phyloP scores from a whole-genome alignment of 2,797 vertebrate genomes.

The Miichthys miiuy region DNA sequence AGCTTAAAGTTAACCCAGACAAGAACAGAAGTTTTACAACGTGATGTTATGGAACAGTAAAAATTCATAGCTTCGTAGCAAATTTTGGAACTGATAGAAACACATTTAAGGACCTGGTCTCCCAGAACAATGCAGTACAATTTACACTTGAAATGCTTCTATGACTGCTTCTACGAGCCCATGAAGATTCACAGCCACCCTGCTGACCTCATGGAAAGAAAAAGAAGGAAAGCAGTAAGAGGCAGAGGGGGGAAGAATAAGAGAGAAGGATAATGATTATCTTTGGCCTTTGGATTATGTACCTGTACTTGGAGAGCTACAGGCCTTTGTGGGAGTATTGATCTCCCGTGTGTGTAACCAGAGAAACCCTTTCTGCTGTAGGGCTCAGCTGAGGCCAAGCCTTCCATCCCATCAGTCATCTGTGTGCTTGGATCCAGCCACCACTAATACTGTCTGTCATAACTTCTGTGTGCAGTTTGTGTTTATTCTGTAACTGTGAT shows the following conservation, averaged over 20 bases:
- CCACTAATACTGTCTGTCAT: constrained; percentile 72
- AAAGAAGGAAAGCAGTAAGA: constrained; percentile 23
- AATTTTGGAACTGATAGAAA: constrained; percentile 61
- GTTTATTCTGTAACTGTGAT: constrained; percentile 70
- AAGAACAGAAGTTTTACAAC: constrained; percentile 54
- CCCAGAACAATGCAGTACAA: constrained; percentile 40
- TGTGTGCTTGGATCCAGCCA: constrained; percentile 61
- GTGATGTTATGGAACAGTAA: constrained; percentile 54
- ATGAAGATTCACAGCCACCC: constrained; percentile 39
- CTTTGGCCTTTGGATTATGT: constrained; percentile 72
- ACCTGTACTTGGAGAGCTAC: constrained; percentile 71
- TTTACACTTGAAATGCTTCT: constrained; percentile 36
- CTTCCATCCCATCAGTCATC: constrained; percentile 73
- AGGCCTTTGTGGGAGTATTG: constrained; percentile 74
- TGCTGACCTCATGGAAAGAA: constrained; percentile 57
- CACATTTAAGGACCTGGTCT: constrained; percentile 38
- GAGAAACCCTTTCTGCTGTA: constrained; percentile 77
- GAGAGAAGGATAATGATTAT: constrained; percentile 67
- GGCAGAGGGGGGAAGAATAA: constrained; percentile 21
- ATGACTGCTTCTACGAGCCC: constrained; percentile 17
- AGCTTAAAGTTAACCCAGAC: constrained; percentile 22
- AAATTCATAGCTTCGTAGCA: constrained; percentile 44
- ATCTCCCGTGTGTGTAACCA: constrained; percentile 78
- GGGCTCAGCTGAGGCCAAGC: constrained; percentile 65
- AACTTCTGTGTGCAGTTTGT: constrained; percentile 64